Conservation (phyloP, 2,888 invertebrate genomes). For the Ectobius pallidus region DNA sequence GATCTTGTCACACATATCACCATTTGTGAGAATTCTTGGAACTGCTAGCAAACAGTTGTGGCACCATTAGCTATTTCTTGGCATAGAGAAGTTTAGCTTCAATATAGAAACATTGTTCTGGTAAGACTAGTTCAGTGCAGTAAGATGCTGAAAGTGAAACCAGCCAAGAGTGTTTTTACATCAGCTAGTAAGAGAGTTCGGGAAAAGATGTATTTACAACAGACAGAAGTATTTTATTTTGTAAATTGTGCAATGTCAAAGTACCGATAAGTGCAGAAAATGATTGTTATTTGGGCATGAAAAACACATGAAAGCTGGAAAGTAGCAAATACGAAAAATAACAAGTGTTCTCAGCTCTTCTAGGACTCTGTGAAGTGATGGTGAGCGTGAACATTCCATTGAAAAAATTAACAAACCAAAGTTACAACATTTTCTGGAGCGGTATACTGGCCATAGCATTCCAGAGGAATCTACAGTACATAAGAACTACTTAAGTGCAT, state of each 20-base stretch:
- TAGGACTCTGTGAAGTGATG: not conserved
- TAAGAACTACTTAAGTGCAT: not conserved
- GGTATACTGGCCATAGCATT: not conserved
- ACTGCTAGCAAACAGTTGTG: too few relatives aligned
- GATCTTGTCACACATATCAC: too few relatives aligned
- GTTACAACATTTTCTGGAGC: not conserved
- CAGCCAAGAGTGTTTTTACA: not conserved
- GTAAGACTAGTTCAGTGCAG: too few relatives aligned
- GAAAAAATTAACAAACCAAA: not conserved
- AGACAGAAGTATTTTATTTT: too few relatives aligned
- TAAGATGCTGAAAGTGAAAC: too few relatives aligned
- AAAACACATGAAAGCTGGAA: not conserved
- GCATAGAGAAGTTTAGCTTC: too few relatives aligned
- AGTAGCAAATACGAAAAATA: not conserved
- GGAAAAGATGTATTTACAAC: not conserved
- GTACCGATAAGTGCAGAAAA: not conserved
- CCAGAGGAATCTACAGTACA: conserved; percentile 3
- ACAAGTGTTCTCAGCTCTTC: not conserved
- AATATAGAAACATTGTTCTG: too few relatives aligned
- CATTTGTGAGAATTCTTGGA: too few relatives aligned
- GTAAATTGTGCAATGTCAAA: too few relatives aligned
- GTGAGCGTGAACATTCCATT: not conserved
- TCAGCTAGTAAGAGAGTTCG: not conserved
- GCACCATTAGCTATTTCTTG: too few relatives aligned
- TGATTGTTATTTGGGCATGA: not conserved